phyloP scores from a whole-genome alignment of 53 echinoderm and acorn worm genomes.

The Crossaster papposus region DNA sequence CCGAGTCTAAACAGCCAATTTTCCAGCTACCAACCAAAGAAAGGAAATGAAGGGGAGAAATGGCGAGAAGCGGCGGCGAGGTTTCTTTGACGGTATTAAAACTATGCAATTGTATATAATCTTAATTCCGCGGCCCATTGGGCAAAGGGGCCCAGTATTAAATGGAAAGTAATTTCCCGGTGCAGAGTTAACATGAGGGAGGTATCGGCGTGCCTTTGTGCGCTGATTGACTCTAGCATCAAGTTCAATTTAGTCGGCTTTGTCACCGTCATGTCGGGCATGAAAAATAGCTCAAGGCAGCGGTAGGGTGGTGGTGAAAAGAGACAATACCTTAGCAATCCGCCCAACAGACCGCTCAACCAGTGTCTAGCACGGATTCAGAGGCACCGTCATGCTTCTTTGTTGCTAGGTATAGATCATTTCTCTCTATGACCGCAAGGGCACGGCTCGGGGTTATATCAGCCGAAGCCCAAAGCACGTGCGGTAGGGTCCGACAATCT shows the following conservation, averaged over 20 bases:
- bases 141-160: slow-evolving; percentile 29
- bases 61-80: slow-evolving; percentile 23
- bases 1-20: slow-evolving; percentile 7
- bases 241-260: slow-evolving; percentile 58
- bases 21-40: neutral
- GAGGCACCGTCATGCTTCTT: slow-evolving; percentile 16
- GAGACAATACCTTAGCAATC: slow-evolving; percentile 56
- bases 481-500: slow-evolving; percentile 31
- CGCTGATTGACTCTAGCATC: slow-evolving; percentile 58
- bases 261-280: slow-evolving; percentile 57
- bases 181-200: slow-evolving; percentile 56
- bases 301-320: slow-evolving; percentile 31
- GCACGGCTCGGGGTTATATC: slow-evolving; percentile 38
- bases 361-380: slow-evolving; percentile 17
- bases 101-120: slow-evolving; percentile 66
- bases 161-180: slow-evolving; percentile 60
- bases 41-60: slow-evolving; percentile 3
- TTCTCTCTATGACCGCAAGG: slow-evolving; percentile 56
- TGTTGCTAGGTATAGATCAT: slow-evolving; percentile 29
- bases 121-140: slow-evolving; percentile 60
- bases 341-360: slow-evolving; percentile 51
- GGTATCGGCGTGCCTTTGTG: slow-evolving; percentile 62
- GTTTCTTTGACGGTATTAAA: slow-evolving; percentile 61
- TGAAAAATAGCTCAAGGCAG: slow-evolving; percentile 51
- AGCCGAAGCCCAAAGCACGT: slow-evolving; percentile 19